Conservation (phyloP, 1,140 invertebrate species). For the Diorhabda sublineata region DNA sequence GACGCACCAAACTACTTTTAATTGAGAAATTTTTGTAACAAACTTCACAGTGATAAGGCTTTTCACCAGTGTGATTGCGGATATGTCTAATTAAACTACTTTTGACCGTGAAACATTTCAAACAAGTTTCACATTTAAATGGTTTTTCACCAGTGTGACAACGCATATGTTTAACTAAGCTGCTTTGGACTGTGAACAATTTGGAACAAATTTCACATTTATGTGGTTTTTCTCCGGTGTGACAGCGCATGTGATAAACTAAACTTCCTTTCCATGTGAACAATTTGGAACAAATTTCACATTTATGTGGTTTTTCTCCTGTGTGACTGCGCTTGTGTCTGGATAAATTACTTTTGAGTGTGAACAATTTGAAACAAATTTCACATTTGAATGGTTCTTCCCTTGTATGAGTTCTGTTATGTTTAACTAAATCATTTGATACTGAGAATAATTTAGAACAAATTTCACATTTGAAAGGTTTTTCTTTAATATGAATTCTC, state of each 20-base stretch:
- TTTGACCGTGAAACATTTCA: slow-evolving; percentile 50
- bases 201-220: neutral
- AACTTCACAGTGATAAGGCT: slow-evolving; percentile 58
- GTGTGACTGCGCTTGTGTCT: neutral
- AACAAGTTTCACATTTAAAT: slow-evolving; percentile 52
- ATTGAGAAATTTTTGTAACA: slow-evolving; percentile 58
- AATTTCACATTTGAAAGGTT: neutral
- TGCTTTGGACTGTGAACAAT: slow-evolving; percentile 41
- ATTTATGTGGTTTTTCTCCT: neutral
- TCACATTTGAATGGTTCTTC: neutral
- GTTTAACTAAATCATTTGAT: neutral
- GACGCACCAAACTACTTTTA: slow-evolving; percentile 66
- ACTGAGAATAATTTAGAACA: neutral
- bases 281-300: neutral
- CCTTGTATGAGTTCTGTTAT: neutral
- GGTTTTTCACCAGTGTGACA: slow-evolving; percentile 47
- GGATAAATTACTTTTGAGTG: neutral
- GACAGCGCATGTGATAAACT: neutral
- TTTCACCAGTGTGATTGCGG: slow-evolving; percentile 55
- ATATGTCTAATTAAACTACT: slow-evolving; percentile 47
- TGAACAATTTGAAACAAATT: neutral
- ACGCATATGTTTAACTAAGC: slow-evolving; percentile 44
- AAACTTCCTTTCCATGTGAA: neutral
- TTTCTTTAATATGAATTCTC: neutral
- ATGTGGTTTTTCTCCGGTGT: neutral